Evolutionary conservation across 2,888 invertebrate genomes (phyloP).

Genomic region (Emesis castigata): DNA sequence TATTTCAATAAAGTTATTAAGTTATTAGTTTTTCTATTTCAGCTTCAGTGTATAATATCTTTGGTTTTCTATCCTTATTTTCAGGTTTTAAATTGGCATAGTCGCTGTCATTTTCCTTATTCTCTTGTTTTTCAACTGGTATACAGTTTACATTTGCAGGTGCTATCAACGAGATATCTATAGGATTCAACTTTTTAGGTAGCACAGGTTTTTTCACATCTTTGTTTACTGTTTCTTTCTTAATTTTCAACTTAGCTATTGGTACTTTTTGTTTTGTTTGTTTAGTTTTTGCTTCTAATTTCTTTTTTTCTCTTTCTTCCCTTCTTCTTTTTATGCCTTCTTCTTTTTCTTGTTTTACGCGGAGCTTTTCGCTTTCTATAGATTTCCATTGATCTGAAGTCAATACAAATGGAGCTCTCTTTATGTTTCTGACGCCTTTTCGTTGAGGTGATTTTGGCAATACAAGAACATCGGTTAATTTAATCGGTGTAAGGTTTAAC

Average conservation of each 20-base stretch:
- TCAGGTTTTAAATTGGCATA: constrained; percentile 6
- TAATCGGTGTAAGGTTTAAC: too few species aligned
- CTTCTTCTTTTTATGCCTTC: too few species aligned
- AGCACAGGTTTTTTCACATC: background rate
- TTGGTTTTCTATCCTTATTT: constrained; percentile 12
- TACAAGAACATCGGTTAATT: too few species aligned
- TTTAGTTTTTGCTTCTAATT: too few species aligned
- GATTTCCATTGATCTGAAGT: too few species aligned
- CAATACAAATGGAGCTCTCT: too few species aligned
- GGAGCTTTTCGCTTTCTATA: too few species aligned
- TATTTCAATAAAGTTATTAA: constrained; percentile 20
- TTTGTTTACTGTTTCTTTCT: background rate
- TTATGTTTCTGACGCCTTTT: too few species aligned
- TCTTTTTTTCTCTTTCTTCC: too few species aligned
- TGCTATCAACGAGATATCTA: constrained; percentile 18
- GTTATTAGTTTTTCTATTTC: constrained; percentile 12
- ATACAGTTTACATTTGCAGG: constrained; percentile 17
- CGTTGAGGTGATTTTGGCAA: too few species aligned
- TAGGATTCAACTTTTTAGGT: constrained; percentile 19
- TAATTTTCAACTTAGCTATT: constrained; percentile 21
- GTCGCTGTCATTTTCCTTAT: constrained; percentile 16
- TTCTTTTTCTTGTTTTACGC: too few species aligned
- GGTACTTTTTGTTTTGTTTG: constrained; percentile 7
- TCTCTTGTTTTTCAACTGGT: constrained; percentile 10
- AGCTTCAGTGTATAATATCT: constrained; percentile 17